A percentile compares a stretch with the other conserved stretches of the same genome.
phyloP scores from a whole-genome alignment of 2,113 vertebrate genomes.

The Bujurquina vittata region DNA sequence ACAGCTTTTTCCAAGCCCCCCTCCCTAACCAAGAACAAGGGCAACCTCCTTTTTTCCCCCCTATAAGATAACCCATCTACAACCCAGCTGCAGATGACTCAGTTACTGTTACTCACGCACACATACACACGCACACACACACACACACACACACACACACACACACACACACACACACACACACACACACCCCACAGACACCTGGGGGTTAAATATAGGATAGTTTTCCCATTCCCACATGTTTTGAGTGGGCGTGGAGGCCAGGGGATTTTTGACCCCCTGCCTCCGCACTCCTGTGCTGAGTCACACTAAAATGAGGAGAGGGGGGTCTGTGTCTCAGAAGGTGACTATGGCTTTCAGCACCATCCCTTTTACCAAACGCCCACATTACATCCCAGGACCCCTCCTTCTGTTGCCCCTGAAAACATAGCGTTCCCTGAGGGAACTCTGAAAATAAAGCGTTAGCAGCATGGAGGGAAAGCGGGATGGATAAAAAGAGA shows the following conservation, averaged over 20 bases:
- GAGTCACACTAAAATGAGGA: conserved; percentile 51
- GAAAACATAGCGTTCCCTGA: conserved; percentile 39
- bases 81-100: conserved; percentile 70
- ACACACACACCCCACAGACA: conserved; percentile 63
- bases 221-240: conserved; percentile 77
- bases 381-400: conserved; percentile 51
- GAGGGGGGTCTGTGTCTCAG: conserved; percentile 14
- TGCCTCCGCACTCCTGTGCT: conserved; percentile 67
- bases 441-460: conserved; percentile 39
- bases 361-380: conserved; percentile 39
- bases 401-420: conserved; percentile 29
- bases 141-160: too few relatives aligned
- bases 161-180: too few relatives aligned
- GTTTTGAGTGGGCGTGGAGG: conserved; percentile 63
- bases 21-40: conserved; percentile 13
- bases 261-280: conserved; percentile 73
- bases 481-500: conserved; percentile 12
- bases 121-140: background rate
- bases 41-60: background rate
- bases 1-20: conserved; percentile 5
- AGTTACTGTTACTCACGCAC: conserved; percentile 33
- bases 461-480: conserved; percentile 15
- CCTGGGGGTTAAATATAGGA: conserved; percentile 84
- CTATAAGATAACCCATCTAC: conserved; percentile 51
- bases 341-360: conserved; percentile 47